phyloP scores from a whole-genome alignment of 1,140 invertebrate genomes.

The Scaptodrosophila lebanonensis region DNA sequence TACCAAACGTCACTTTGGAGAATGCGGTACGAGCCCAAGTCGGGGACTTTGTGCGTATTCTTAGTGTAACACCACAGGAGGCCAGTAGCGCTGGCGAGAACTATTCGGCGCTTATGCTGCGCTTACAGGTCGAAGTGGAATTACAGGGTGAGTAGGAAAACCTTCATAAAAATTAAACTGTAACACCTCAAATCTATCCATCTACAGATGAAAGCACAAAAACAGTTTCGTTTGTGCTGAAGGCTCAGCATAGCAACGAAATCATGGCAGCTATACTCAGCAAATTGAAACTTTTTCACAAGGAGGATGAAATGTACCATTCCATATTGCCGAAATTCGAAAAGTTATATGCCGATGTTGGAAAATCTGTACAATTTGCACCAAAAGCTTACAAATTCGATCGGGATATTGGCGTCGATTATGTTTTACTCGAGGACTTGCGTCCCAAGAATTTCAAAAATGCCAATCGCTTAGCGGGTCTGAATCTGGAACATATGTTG shows the following conservation, averaged over 20 bases:
- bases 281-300: slow-evolving; percentile 54
- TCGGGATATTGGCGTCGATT: slow-evolving; percentile 57
- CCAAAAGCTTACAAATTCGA: slow-evolving; percentile 61
- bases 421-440: slow-evolving; percentile 79
- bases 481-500: slow-evolving; percentile 78
- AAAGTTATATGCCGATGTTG: slow-evolving; percentile 48
- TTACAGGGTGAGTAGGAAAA: slow-evolving; percentile 35
- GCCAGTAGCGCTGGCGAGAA: slow-evolving; percentile 41
- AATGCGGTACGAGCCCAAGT: slow-evolving; percentile 45
- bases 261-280: slow-evolving; percentile 48
- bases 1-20: slow-evolving; percentile 49
- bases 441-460: slow-evolving; percentile 78
- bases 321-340: slow-evolving; percentile 66
- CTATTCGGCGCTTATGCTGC: slow-evolving; percentile 52
- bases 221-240: slow-evolving; percentile 53
- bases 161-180: not conserved
- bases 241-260: slow-evolving; percentile 51
- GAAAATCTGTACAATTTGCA: slow-evolving; percentile 54
- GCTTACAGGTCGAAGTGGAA: slow-evolving; percentile 51
- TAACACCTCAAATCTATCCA: not conserved
- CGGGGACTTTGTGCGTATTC: slow-evolving; percentile 48
- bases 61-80: slow-evolving; percentile 21
- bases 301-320: slow-evolving; percentile 65
- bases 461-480: slow-evolving; percentile 78
- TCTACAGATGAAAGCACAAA: slow-evolving; percentile 49